Conservation (phyloP, 2,888 invertebrate species). For the Pilophorus perplexus region DNA sequence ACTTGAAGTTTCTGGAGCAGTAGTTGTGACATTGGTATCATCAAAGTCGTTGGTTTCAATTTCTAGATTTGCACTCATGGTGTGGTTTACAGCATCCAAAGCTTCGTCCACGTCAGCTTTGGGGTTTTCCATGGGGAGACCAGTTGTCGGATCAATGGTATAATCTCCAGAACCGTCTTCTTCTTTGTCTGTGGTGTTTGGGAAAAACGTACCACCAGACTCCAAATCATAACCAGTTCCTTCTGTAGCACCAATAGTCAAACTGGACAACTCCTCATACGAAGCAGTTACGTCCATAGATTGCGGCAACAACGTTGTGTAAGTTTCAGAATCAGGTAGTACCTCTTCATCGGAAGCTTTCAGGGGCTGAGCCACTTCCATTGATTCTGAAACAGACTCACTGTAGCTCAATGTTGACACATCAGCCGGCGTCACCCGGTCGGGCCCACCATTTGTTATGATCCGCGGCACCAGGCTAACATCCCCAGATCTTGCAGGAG, state of each 20-base stretch:
- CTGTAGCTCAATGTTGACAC: too few species aligned
- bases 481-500: slow-evolving; percentile 29
- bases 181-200: slow-evolving; percentile 16
- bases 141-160: not conserved
- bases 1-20: not conserved
- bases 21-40: not conserved
- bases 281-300: slow-evolving; percentile 11
- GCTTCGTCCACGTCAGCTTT: not conserved
- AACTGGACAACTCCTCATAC: slow-evolving; percentile 8
- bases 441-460: slow-evolving; percentile 36
- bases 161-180: slow-evolving; percentile 16
- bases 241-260: slow-evolving; percentile 15
- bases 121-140: not conserved
- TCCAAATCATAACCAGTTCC: slow-evolving; percentile 42
- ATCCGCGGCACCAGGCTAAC: slow-evolving; percentile 42
- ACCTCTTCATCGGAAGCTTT: not conserved
- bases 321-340: slow-evolving; percentile 18
- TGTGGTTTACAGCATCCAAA: not conserved
- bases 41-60: not conserved
- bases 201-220: slow-evolving; percentile 41
- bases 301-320: slow-evolving; percentile 15
- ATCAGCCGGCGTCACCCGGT: slow-evolving; percentile 10
- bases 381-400: not conserved
- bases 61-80: slow-evolving; percentile 1
- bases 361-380: not conserved